Evolutionary conservation across 2,113 vertebrate species (phyloP).

Genomic region (Chrysemys picta): DNA sequence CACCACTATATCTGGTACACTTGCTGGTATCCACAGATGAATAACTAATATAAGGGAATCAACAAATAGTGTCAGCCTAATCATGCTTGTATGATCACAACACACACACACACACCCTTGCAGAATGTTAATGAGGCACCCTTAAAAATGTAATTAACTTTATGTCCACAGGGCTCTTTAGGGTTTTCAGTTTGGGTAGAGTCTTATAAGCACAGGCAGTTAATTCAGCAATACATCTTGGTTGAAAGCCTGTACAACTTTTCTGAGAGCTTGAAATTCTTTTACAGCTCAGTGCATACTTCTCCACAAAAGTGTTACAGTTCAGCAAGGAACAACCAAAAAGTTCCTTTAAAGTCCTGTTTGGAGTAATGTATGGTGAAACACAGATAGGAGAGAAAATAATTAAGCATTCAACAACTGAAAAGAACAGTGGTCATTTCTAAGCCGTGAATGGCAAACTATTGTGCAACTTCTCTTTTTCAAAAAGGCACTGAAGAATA

Average conservation of each 20-base stretch:
- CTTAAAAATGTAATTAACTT: background rate
- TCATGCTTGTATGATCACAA: background rate
- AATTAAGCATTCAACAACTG: conserved; percentile 64
- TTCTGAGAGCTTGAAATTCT: conserved; percentile 54
- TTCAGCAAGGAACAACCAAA: conserved; percentile 60
- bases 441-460: conserved; percentile 50
- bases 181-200: conserved; percentile 39
- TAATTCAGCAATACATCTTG: conserved; percentile 40
- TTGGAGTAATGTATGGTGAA: conserved; percentile 56
- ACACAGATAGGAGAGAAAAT: background rate
- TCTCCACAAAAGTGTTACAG: conserved; percentile 53
- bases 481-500: conserved; percentile 58
- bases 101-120: background rate
- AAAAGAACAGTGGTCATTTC: conserved; percentile 69
- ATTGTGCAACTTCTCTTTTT: conserved; percentile 40
- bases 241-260: conserved; percentile 54
- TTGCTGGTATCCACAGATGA: background rate
- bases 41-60: background rate
- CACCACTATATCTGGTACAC: background rate
- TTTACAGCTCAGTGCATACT: conserved; percentile 69
- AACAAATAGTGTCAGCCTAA: background rate
- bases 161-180: background rate
- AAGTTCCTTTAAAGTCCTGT: conserved; percentile 54
- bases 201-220: conserved; percentile 37
- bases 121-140: background rate